A percentile compares a stretch with the other conserved stretches of the same genome.
Evolutionary conservation across 2,888 invertebrate species (phyloP).

Genomic region (Conistra vaccinii): DNA sequence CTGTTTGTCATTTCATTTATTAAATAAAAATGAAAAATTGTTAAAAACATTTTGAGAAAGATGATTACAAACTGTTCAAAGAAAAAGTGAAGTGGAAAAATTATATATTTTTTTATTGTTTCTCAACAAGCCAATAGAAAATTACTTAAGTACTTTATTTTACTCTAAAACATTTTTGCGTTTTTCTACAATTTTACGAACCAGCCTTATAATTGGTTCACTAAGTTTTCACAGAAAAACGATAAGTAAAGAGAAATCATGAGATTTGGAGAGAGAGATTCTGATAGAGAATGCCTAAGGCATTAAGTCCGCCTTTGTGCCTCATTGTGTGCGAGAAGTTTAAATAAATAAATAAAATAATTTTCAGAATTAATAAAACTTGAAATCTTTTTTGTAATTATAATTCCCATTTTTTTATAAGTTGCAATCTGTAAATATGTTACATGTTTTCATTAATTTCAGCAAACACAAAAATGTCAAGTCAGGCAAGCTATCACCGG

Average conservation of each 20-base stretch:
- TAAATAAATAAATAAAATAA: too few species aligned
- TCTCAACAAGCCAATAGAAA: neutral
- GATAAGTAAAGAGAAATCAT: too few species aligned
- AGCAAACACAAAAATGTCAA: slow-evolving; percentile 74
- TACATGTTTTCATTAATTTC: slow-evolving; percentile 23
- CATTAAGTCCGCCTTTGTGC: too few species aligned
- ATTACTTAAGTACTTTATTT: neutral
- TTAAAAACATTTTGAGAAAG: neutral
- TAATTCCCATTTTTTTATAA: neutral
- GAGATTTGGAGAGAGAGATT: too few species aligned
- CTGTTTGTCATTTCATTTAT: neutral
- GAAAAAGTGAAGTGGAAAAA: neutral
- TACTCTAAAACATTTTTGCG: neutral
- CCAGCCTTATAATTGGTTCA: too few species aligned
- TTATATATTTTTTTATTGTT: slow-evolving; percentile 1
- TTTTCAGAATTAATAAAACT: too few species aligned
- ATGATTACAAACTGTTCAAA: neutral
- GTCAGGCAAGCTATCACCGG: slow-evolving; percentile 83
- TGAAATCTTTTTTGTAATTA: too few species aligned
- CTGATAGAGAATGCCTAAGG: too few species aligned
- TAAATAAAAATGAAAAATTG: neutral
- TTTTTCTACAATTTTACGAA: neutral
- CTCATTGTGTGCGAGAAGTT: too few species aligned
- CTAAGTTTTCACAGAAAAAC: too few species aligned
- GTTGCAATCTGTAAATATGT: neutral